Evolutionary conservation across 2,797 vertebrate genomes (phyloP), one percentile per base, ranked within the genome.

Genomic region (Busarellus nigricollis): DNA sequence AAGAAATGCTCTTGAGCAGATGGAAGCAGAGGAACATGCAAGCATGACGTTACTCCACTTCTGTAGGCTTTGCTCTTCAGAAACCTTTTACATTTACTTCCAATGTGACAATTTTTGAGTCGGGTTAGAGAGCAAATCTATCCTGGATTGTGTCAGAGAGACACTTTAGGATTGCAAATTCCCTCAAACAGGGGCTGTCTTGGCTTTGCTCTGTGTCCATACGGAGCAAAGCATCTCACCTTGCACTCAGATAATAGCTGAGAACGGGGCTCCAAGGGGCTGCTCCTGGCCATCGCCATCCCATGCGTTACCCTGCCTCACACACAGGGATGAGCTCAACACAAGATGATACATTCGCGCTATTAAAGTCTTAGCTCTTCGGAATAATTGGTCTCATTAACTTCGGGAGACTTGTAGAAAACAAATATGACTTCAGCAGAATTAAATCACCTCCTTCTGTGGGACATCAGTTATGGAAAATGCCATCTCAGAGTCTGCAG

Each of bases 341-440:
- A 33, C 3, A 1, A 50, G 81, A 24, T 80, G 79, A 86, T 31
- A 8, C 65, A 57, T 15, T 7, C 85, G n/a, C 2, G 1, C 90
- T 47, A 28, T 77, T 57, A 57, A 55, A 83, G n/a, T 5, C 90
- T 73, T 82, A 33, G 71, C 59, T 77, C 87, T 63, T 63, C 8
- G 59, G 74, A 87, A 89, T 93, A 87, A 94, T 89, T 63, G 31
- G 31, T 44, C 81, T 87, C 74, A 28, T 91, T 80, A 94, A 85
- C 82, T 78, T 59, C 13, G 24, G 33, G 63, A 91, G 21, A 55
- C 29, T 44, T 21, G 33, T 5, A 28, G 87, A 65, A 92, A 94
- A 91, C 82, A 85, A 85, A 88, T 11, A 31, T n/a, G 74, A 83
- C 63, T 93, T 70, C 47, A 82, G 90, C 49, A 83, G 87, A 82